Evolutionary conservation across 2,888 invertebrate genomes (phyloP), one percentile per base, ranked within the genome.

Genomic region (Choreutis nemorana): DNA sequence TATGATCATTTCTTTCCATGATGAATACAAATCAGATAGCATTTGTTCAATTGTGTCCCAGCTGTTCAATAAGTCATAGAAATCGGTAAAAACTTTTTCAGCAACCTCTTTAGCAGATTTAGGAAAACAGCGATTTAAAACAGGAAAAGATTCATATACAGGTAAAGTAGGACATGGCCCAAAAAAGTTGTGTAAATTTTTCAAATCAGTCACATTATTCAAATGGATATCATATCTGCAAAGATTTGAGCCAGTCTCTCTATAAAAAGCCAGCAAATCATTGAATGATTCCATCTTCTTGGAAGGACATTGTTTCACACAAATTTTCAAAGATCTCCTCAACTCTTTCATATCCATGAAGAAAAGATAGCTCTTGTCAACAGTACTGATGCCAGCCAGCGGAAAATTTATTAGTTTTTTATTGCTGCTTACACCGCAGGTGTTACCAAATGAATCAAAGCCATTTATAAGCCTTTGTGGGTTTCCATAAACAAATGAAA

Each of bases 391-490:
- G 7, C 95, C 96, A 12, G 94, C 90, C 26, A 90, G 61, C 3
- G 88, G 85, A 50, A 89, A 82, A 40, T 87, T 84, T 5, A 85
- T 85, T 36, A 91, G 84, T 41, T 84, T 85, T 42, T 86, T 87
- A 63, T 95, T 96, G 40, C 73, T 78, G 47, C 86, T 85, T 13
- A 90, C 87, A 9, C 96, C 96, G 64, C 97, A 97, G 16, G 94
- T 94, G 59, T 97, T 96, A 5, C 95, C 95, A 77, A 93, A 96
- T 31, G 93, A 94, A 62, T 96, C 95, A 64, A 91, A 94, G 10
- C 95, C 95, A 80, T 94, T 92, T 36, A 94, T 87, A 23, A 95
- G 83, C 39, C 94, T 82, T 48, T 87, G 66, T 1, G 94, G 94
- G 67, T 91, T 91, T 10, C 94, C 94, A 59, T 91, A 92, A 1